phyloP scores from a whole-genome alignment of 53 echinoderm and acorn worm species.

The Luidia sarsii region DNA sequence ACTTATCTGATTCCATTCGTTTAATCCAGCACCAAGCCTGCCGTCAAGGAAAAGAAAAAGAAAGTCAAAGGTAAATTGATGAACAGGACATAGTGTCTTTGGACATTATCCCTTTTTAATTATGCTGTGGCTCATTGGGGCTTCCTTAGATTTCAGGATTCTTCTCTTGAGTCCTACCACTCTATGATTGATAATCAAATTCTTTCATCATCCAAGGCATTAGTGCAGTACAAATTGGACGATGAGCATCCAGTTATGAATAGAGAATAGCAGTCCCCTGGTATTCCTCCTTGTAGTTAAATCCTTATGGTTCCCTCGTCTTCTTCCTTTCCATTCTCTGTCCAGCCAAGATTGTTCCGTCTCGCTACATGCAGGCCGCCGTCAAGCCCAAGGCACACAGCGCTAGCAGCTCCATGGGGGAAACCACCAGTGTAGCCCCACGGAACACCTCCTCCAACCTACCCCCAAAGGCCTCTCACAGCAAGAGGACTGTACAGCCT shows the following conservation, averaged over 20 bases:
- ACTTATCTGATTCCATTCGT: too few species aligned
- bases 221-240: too few species aligned
- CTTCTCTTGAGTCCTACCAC: too few species aligned
- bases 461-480: not conserved
- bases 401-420: not conserved
- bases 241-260: too few species aligned
- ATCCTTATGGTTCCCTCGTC: not conserved
- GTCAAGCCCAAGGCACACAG: conserved; percentile 47
- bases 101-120: too few species aligned
- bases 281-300: too few species aligned
- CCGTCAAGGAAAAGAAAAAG: conserved; percentile 56
- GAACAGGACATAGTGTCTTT: too few species aligned
- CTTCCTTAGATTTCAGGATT: too few species aligned
- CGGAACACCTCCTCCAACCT: not conserved
- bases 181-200: too few species aligned
- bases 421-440: conserved; percentile 11
- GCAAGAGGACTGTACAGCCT: not conserved
- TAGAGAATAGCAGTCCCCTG: too few species aligned
- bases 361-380: conserved; percentile 80
- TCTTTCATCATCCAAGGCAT: too few species aligned
- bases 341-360: conserved; percentile 65
- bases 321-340: not conserved
- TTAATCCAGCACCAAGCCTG: conserved; percentile 8
- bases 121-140: too few species aligned
- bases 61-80: conserved; percentile 58